Base-by-base conservation (phyloP, 2,797 vertebrate species). In the Muraenolepis orangiensis region DNA sequence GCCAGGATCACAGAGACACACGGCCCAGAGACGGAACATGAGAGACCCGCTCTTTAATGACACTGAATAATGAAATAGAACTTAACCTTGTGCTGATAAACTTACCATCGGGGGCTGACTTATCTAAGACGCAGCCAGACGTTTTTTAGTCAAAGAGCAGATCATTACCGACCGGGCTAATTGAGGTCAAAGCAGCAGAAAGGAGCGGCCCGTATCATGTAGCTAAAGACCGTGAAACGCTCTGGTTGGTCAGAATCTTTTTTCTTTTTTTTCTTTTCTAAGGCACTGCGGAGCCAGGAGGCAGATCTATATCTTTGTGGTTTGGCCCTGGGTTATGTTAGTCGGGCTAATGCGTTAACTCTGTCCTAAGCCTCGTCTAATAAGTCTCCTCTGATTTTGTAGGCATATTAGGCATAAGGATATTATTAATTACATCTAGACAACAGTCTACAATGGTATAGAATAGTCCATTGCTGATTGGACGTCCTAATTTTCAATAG, bases 1-100 rank as follows among this genome's bases (percentile, higher is more conserved):
- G 74, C 64, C 51, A 80, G 78, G 18, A 81, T 61, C 8, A 76
- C 69, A 82, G 75, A 30, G 67, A 78, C 6, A 80, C 75, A 16
- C n/a, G n/a, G 6, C 18, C 12, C 3, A 28, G 74, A 72, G 73
- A 29, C n/a, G 34, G 78, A 75, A 85, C 77, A 82, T 74, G 13
- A 81, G 73, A 73, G 71, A 74, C 61, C n/a, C 13, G 69, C 73
- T 71, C 31, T 30, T 73, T 23, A 26, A 67, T 81, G 73, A 74
- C n/a, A 72, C 81, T 72, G 46, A 32, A 77, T 78, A 75, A 77
- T 71, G 71, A 23, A 78, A 72, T 67, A 42, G 16, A 16, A 3
- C 38, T 72, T 68, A 80, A 42, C 61, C 74, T 68, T 8, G 70
- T 20, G 73, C 2, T 66, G 51, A 16, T 57, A 70, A 38, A 32